Evolutionary conservation across 2,113 vertebrate species (phyloP).

Genomic region (Leuciscus idus): DNA sequence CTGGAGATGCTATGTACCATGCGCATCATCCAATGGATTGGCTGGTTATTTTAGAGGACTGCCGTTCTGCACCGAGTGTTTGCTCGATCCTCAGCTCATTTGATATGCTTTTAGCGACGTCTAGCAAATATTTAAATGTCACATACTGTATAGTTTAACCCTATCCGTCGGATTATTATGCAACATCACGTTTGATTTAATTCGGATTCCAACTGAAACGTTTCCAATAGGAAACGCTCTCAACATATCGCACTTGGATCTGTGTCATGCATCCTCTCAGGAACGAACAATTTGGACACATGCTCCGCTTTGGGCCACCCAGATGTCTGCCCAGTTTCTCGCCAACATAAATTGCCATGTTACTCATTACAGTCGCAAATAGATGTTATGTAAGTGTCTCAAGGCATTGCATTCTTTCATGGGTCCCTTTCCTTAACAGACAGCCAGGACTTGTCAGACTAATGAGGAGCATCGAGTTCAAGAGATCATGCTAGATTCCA

Average conservation of each 20-base stretch:
- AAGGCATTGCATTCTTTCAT: conserved; percentile 1
- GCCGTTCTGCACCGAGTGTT: background rate
- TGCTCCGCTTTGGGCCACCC: background rate
- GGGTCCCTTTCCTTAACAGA: background rate
- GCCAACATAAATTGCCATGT: conserved; percentile 2
- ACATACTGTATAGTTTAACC: background rate
- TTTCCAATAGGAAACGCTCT: background rate
- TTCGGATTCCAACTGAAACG: background rate
- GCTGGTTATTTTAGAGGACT: background rate
- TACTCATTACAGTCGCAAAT: conserved; percentile 18
- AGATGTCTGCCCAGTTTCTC: background rate
- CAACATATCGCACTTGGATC: background rate
- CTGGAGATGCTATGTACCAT: background rate
- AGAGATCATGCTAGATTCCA: background rate
- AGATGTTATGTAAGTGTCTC: conserved; percentile 19
- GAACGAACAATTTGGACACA: background rate
- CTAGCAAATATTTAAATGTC: background rate
- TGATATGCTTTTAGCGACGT: background rate
- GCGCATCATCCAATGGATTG: background rate
- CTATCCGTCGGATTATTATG: background rate
- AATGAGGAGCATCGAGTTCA: background rate
- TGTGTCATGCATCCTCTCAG: background rate
- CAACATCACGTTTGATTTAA: background rate
- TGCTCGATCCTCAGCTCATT: background rate
- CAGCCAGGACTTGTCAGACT: background rate